phyloP scores from a whole-genome alignment of 1,140 invertebrate genomes.

The Monomorium pharaonis region DNA sequence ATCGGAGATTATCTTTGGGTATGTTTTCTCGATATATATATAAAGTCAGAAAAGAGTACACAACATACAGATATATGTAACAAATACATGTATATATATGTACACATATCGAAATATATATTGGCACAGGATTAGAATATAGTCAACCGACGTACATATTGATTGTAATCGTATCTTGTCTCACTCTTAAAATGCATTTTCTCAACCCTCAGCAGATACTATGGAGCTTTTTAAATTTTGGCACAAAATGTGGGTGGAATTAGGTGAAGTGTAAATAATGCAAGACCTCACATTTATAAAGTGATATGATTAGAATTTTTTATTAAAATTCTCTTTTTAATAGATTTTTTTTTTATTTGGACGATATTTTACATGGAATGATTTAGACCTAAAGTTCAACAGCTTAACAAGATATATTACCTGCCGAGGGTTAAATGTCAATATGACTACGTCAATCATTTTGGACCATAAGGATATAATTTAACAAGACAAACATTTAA shows the following conservation, averaged over 20 bases:
- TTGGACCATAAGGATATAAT: constrained; percentile 17
- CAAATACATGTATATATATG: constrained; percentile 57
- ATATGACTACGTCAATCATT: neutral
- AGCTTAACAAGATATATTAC: neutral
- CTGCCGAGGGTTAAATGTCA: neutral
- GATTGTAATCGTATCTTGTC: constrained; percentile 28
- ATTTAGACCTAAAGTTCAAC: neutral
- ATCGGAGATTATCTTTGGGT: constrained; percentile 34
- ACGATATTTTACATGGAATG: neutral
- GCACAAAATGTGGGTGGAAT: neutral
- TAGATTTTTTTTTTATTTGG: neutral
- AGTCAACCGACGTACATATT: constrained; percentile 42
- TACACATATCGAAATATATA: constrained; percentile 53
- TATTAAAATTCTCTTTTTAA: neutral
- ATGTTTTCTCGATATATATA: constrained; percentile 40
- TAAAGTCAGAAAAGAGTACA: constrained; percentile 62
- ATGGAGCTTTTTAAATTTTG: neutral
- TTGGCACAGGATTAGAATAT: constrained; percentile 77
- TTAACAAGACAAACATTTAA: constrained; percentile 36
- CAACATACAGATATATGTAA: constrained; percentile 56
- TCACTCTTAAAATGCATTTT: constrained; percentile 12
- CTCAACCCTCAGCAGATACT: constrained; percentile 17
- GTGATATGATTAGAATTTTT: constrained; percentile 1
- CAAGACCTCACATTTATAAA: neutral
- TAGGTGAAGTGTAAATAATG: neutral